phyloP scores from a whole-genome alignment of 2,797 vertebrate genomes.

The Otolemur crassicaudatus region DNA sequence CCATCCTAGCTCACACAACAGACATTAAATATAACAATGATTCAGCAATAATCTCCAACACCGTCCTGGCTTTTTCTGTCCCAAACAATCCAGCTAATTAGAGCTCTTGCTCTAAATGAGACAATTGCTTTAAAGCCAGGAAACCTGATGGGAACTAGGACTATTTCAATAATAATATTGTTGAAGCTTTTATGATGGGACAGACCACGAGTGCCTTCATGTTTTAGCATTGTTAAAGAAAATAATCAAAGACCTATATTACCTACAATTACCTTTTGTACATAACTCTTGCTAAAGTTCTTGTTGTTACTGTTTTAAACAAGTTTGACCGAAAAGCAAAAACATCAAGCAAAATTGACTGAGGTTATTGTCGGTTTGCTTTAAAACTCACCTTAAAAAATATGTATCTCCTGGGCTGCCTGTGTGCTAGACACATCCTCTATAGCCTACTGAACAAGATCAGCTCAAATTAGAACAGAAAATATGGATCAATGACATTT shows the following conservation, averaged over 20 bases:
- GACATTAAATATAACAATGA: slow-evolving; percentile 52
- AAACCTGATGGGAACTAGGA: neutral
- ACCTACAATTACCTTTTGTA: neutral
- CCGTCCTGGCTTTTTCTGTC: neutral
- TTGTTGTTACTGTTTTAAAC: neutral
- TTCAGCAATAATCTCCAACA: slow-evolving; percentile 52
- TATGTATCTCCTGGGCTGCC: neutral
- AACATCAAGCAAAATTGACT: neutral
- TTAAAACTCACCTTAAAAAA: neutral
- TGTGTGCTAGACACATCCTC: neutral
- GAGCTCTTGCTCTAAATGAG: neutral
- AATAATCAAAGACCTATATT: neutral
- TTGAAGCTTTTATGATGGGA: neutral
- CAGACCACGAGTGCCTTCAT: neutral
- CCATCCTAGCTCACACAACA: neutral
- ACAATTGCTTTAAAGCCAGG: neutral
- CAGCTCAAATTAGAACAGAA: neutral
- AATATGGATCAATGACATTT: neutral
- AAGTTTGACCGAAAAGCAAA: slow-evolving; percentile 2
- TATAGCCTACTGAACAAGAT: neutral
- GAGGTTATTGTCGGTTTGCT: neutral
- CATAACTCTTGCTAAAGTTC: neutral
- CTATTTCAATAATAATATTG: neutral
- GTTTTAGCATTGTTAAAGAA: neutral
- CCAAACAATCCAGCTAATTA: neutral